phyloP scores from a whole-genome alignment of 2,797 vertebrate genomes.

The Halcyon smyrnensis region DNA sequence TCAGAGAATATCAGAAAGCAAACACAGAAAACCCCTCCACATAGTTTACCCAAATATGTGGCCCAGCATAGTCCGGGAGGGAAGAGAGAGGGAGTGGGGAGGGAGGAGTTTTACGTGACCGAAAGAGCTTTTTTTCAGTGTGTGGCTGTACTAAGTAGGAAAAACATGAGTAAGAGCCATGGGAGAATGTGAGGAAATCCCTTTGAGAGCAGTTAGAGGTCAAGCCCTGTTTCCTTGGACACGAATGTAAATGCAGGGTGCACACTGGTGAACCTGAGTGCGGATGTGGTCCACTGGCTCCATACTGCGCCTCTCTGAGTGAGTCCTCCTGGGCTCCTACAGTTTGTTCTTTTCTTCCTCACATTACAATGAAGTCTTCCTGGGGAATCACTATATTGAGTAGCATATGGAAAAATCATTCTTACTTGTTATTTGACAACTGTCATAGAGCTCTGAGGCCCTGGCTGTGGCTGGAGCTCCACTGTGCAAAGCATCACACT shows the following conservation, averaged over 20 bases:
- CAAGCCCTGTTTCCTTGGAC: not conserved
- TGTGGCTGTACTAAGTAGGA: not conserved
- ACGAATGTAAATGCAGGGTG: rapidly evolving
- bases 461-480: not conserved
- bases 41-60: not conserved
- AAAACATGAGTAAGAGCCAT: not conserved
- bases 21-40: not conserved
- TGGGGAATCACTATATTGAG: not conserved
- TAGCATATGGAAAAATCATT: not conserved
- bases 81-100: not conserved
- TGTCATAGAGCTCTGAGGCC: not conserved
- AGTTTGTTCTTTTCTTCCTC: not conserved
- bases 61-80: not conserved
- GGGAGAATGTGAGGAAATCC: constrained; percentile 1
- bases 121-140: not conserved
- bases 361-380: not conserved
- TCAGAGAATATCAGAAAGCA: not conserved
- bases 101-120: not conserved
- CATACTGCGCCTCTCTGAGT: not conserved
- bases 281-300: not conserved
- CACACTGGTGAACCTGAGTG: rapidly evolving
- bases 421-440: not conserved
- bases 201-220: not conserved
- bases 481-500: rapidly evolving
- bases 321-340: not conserved